Evolutionary conservation across 2,113 vertebrate genomes (phyloP), one percentile per base, ranked within the genome.

Genomic region (Podarcis cretensis): DNA sequence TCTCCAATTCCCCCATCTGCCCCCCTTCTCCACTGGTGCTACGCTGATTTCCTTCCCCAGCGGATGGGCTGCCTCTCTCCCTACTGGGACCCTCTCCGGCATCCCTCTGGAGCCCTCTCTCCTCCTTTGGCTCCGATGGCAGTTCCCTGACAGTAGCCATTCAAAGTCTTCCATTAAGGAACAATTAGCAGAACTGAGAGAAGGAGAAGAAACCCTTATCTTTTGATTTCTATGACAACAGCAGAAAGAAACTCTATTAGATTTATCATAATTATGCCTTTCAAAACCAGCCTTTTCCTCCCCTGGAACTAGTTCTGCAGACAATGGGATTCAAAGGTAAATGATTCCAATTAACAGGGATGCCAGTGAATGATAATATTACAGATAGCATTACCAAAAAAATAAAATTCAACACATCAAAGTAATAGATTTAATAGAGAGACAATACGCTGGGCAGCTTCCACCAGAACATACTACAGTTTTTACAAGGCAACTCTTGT

Each of bases 271-370:
- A 59, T 77, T 43, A 23, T 54, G 10, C 78, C 54, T 32, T 82
- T 87, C 79, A 90, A 92, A 95, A n/a, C 4, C 92, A 13, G 89
- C 3, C 7, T 65, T 69, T 87, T 37, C 21, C 27, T 3, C 5
- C 48, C 86, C 74, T 35, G 79, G 86, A 59, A 86, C 43, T 84
- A 88, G 8, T 23, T 73, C 74, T 7, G 0, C 48, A 81, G 86
- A 27, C 90, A 86, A 78, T 8, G 86, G 66, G 90, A 89, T 73
- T 83, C 21, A 89, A 54, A 83, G 54, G 40, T 27, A 89, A 85
- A 89, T 91, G 75, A 84, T 81, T 54, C 35, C 74, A 77, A 91
- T 84, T 85, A 89, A 83, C 8, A 88, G 4, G 3, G 63, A 87
- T 30, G 81, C 4, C 87, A 83, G 37, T 80, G 81, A n/a, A 75